Conservation (phyloP, 2,113 vertebrate genomes). For the Camelus bactrianus region DNA sequence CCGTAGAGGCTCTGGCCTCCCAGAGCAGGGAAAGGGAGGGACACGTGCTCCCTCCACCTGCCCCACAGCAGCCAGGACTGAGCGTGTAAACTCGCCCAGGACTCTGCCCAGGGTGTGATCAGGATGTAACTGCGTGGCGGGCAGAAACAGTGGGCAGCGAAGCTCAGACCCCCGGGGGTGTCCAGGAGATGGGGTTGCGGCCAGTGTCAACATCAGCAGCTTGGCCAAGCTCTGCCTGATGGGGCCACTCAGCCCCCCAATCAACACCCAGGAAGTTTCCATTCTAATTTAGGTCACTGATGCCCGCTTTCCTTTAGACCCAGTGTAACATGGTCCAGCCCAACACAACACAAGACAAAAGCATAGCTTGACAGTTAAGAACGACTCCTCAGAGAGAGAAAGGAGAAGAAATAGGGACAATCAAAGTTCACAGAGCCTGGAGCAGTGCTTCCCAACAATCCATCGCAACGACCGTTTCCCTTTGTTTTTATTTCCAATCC, state of each 20-base stretch:
- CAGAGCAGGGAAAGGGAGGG: no score
- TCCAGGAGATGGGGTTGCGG: no score
- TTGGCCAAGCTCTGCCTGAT: neutral
- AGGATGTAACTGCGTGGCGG: neutral
- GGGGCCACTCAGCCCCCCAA: neutral
- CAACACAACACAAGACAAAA: no score
- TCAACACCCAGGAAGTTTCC: neutral
- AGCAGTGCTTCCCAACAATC: neutral
- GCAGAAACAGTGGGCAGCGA: neutral
- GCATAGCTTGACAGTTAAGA: neutral
- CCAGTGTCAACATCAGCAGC: neutral
- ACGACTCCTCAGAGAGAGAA: neutral
- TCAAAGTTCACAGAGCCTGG: neutral
- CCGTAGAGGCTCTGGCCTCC: neutral
- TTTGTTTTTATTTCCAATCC: neutral
- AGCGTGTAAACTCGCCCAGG: neutral
- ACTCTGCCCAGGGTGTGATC: neutral
- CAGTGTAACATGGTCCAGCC: rapidly evolving
- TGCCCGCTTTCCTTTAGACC: neutral
- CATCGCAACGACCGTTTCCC: rapidly evolving
- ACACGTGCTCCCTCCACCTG: neutral
- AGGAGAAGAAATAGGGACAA: neutral
- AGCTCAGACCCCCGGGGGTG: neutral
- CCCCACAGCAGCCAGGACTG: rapidly evolving
- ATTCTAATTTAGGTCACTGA: neutral